Evolutionary conservation across 1,140 invertebrate genomes (phyloP).

Genomic region (Lordiphosa mommai): DNA sequence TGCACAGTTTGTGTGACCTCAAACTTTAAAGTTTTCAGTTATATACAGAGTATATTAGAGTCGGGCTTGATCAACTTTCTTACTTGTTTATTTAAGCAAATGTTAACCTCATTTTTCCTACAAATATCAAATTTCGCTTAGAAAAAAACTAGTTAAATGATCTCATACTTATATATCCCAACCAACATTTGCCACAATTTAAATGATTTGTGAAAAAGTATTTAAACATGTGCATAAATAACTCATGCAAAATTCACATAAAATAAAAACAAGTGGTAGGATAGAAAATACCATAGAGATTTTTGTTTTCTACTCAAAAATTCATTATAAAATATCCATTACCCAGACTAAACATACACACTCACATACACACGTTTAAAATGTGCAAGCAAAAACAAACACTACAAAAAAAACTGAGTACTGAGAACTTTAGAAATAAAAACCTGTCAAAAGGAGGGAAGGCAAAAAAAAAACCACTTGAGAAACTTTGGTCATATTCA

Average conservation of each 20-base stretch:
- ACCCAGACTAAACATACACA: constrained; percentile 34
- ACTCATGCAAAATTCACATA: not conserved
- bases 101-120: no score
- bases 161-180: no score
- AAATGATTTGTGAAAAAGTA: no score
- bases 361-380: constrained; percentile 14
- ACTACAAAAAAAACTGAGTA: constrained; percentile 17
- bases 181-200: no score
- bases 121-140: no score
- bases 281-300: not conserved
- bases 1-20: no score
- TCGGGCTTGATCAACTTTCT: no score
- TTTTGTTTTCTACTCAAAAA: constrained; percentile 24
- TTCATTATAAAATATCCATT: constrained; percentile 69
- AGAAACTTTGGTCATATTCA: constrained; percentile 57
- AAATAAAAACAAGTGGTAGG: no score
- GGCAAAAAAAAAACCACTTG: constrained; percentile 44
- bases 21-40: no score
- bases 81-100: no score
- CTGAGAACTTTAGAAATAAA: constrained; percentile 44
- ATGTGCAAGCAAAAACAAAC: constrained; percentile 33
- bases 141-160: no score
- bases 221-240: not conserved
- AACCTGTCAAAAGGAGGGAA: not conserved
- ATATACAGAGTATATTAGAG: no score